Percentiles rank a stretch among this genome's conserved stretches.
Evolutionary conservation across 2,888 invertebrate species (phyloP).

Genomic region (Pristionchus fissidentatus): DNA sequence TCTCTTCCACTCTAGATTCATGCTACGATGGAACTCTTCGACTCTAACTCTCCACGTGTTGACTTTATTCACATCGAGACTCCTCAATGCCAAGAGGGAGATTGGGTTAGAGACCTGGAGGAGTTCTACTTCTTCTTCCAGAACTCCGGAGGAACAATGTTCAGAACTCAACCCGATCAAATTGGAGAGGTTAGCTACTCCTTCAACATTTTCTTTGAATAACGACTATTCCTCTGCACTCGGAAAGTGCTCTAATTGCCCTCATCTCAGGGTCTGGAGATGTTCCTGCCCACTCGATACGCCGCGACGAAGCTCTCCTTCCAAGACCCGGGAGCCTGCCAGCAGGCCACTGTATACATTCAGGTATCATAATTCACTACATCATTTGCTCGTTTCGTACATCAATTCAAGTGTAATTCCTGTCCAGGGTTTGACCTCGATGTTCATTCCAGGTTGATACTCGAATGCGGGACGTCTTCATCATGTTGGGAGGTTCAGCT

Average conservation of each 20-base stretch:
- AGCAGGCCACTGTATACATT: conserved; percentile 12
- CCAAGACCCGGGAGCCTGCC: background rate
- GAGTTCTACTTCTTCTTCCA: conserved; percentile 17
- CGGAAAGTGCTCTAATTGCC: background rate
- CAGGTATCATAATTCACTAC: background rate
- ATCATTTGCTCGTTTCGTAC: background rate
- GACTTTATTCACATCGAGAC: conserved; percentile 44
- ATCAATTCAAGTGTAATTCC: background rate
- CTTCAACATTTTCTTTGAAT: background rate
- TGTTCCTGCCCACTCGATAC: conserved; percentile 44
- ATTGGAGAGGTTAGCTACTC: background rate
- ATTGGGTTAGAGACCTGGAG: background rate
- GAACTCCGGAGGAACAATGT: conserved; percentile 13
- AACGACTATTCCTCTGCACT: background rate
- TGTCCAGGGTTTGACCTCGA: background rate
- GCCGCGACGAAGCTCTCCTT: background rate
- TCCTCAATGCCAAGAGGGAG: background rate
- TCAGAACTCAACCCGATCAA: background rate
- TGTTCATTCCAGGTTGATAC: conserved; percentile 2
- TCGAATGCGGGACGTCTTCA: conserved; percentile 1
- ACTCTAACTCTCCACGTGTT: background rate
- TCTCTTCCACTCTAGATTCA: background rate
- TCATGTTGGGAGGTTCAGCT: background rate
- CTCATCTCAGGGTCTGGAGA: background rate
- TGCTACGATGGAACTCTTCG: conserved; percentile 20